A percentile compares a stretch with the other conserved stretches of the same genome.
These are phyloP conservation scores for Picathartes gymnocephalus DNA, from an alignment of 2,113 vertebrate species.

Conservation along the genomic window DNA sequence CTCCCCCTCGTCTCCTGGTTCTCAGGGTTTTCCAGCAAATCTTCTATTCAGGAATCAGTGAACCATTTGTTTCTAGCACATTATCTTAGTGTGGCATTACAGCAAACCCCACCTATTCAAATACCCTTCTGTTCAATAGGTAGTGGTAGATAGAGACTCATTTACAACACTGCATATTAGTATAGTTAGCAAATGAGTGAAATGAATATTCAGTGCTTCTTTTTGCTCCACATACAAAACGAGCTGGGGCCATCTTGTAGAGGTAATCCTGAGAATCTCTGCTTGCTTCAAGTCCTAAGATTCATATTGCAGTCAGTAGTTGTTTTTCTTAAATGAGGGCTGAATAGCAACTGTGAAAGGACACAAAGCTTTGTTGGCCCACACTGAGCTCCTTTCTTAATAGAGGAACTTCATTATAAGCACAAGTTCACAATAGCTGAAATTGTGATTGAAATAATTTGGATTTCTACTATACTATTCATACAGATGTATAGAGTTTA, in stretches of 20 bases:
- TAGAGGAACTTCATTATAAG: conserved; percentile 33
- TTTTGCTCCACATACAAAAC: background rate
- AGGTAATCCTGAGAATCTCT: conserved; percentile 9
- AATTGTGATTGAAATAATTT: conserved; percentile 54
- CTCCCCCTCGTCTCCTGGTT: background rate
- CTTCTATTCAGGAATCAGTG: background rate
- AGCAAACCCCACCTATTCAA: conserved; percentile 32
- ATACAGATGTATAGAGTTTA: conserved; percentile 25
- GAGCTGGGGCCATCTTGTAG: background rate
- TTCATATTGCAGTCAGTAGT: conserved; percentile 28
- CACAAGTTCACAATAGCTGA: conserved; percentile 21
- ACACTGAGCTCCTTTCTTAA: conserved; percentile 24
- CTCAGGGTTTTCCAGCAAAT: conserved; percentile 3
- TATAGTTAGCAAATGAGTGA: conserved; percentile 18
- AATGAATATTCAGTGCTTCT: conserved; percentile 37
- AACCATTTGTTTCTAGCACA: conserved; percentile 35
- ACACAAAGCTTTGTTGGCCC: conserved; percentile 54
- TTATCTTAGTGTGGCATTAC: conserved; percentile 17
- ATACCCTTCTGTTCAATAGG: conserved; percentile 24
- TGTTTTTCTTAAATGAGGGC: conserved; percentile 24
- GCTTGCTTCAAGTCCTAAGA: background rate
- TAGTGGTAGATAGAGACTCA: background rate
- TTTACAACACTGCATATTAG: conserved; percentile 15
- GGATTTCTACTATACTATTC: conserved; percentile 36
- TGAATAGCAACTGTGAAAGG: conserved; percentile 41